phyloP scores from a whole-genome alignment of 2,113 vertebrate genomes.

The Cygnus atratus region DNA sequence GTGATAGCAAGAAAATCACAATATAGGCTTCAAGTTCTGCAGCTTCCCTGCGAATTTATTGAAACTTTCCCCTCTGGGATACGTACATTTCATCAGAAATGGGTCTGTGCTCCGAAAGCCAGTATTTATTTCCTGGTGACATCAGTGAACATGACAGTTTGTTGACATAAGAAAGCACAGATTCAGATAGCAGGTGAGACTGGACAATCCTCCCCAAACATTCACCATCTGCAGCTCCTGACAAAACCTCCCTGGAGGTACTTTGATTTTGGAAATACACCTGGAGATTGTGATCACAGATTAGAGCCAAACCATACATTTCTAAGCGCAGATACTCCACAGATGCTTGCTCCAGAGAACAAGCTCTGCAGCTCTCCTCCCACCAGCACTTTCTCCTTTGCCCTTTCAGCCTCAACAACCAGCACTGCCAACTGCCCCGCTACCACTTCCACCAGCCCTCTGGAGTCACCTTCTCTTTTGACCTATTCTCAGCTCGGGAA shows the following conservation, averaged over 20 bases:
- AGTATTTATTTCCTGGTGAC: neutral
- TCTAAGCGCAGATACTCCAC: neutral
- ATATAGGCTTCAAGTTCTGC: neutral
- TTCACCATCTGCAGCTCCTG: neutral
- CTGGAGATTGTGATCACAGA: neutral
- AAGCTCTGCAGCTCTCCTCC: neutral
- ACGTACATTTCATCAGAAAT: neutral
- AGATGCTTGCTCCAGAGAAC: neutral
- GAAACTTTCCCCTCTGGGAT: neutral
- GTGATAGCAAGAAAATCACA: neutral
- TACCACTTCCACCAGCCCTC: neutral
- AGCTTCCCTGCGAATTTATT: neutral
- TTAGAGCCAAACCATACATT: neutral
- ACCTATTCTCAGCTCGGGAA: neutral
- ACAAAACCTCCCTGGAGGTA: neutral
- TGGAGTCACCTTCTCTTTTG: neutral
- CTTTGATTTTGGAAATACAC: neutral
- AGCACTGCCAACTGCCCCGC: neutral
- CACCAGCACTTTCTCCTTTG: accelerated
- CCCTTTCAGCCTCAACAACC: neutral
- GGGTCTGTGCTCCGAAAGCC: neutral
- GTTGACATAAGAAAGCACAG: neutral
- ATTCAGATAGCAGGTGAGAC: neutral
- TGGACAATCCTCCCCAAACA: neutral
- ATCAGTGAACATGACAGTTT: neutral